Evolutionary conservation across 2,113 vertebrate genomes (phyloP).

Genomic region (Perca schrenkii): DNA sequence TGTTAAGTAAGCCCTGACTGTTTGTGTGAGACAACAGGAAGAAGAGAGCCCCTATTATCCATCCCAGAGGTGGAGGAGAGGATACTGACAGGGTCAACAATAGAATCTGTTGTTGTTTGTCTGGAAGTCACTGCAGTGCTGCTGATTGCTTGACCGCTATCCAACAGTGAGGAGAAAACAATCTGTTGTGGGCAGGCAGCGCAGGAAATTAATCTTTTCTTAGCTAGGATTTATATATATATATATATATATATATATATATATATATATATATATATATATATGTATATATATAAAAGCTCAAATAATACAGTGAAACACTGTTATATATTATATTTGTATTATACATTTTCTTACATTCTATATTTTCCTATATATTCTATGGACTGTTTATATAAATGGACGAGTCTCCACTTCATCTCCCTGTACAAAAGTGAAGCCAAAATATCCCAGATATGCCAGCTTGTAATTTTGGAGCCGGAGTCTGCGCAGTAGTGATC

Average conservation of each 20-base stretch:
- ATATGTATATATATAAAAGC: too few species aligned
- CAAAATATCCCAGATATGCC: too few species aligned
- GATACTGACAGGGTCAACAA: conserved; percentile 60
- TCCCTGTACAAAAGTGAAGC: too few species aligned
- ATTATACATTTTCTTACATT: not conserved
- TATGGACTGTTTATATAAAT: too few species aligned
- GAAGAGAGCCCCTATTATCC: not conserved
- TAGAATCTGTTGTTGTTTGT: conserved; percentile 47
- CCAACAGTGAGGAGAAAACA: conserved; percentile 34
- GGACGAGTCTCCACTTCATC: too few species aligned
- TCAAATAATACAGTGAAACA: too few species aligned
- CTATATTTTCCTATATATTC: not conserved
- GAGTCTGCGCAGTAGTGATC: too few species aligned
- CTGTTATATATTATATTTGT: not conserved
- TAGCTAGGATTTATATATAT: not conserved
- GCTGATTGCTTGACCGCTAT: conserved; percentile 31
- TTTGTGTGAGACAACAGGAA: conserved; percentile 35
- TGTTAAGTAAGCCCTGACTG: conserved; percentile 20
- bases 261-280: too few species aligned
- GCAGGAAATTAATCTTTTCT: conserved; percentile 32
- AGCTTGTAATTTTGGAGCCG: too few species aligned
- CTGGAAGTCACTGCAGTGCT: conserved; percentile 42
- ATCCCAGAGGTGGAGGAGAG: conserved; percentile 32
- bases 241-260: too few species aligned
- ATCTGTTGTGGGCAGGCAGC: conserved; percentile 13